Evolutionary conservation across 2,113 vertebrate genomes (phyloP).

Genomic region (Grus americana): DNA sequence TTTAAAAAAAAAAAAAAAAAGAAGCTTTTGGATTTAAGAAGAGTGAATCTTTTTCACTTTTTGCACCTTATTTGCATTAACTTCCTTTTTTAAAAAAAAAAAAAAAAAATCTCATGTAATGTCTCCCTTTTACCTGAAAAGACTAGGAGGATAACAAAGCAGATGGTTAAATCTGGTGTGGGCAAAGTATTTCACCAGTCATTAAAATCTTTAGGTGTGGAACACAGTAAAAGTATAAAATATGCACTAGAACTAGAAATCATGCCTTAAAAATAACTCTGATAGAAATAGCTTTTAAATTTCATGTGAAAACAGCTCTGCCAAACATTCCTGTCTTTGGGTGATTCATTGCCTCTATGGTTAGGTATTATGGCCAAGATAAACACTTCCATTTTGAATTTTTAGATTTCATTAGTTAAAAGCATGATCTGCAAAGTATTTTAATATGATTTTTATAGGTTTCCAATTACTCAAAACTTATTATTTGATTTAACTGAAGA

Average conservation of each 20-base stretch:
- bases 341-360: neutral
- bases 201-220: neutral
- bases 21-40: neutral
- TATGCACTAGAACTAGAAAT: neutral
- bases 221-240: neutral
- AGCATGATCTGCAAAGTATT: neutral
- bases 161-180: neutral
- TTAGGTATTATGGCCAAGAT: neutral
- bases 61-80: neutral
- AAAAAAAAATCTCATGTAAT: neutral
- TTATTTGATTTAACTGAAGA: neutral
- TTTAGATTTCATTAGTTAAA: neutral
- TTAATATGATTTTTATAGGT: neutral
- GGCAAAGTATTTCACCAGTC: neutral
- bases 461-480: neutral
- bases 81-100: neutral
- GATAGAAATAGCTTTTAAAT: neutral
- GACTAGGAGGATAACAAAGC: neutral
- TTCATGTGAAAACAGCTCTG: neutral
- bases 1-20: too few relatives aligned
- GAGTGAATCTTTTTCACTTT: neutral
- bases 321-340: neutral
- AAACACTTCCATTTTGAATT: neutral
- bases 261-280: neutral
- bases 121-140: neutral